A percentile compares a stretch with the other conserved stretches of the same genome.
Evolutionary conservation across 1,140 invertebrate species (phyloP).

Genomic region (Trachymyrmex septentrionalis): DNA sequence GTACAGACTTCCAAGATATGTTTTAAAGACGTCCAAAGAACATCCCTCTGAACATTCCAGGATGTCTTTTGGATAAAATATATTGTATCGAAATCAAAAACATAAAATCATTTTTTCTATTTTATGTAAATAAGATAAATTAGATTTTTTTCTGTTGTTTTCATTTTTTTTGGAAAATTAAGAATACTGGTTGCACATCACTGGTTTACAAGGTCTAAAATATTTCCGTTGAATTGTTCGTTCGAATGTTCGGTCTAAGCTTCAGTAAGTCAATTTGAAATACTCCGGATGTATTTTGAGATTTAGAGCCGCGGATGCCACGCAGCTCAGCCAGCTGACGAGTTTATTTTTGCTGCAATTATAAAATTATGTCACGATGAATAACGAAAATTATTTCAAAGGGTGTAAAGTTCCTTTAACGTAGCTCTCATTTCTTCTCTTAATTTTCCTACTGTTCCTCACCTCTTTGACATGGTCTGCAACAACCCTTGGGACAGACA

Average conservation of each 20-base stretch:
- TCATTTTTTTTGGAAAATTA: too few species aligned
- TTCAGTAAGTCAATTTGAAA: conserved; percentile 75
- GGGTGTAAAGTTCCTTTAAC: neutral
- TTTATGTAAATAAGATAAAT: too few species aligned
- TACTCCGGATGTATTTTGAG: conserved; percentile 81
- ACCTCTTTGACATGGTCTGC: conserved; percentile 80
- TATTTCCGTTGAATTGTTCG: too few species aligned
- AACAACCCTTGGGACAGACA: conserved; percentile 83
- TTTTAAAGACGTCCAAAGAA: too few species aligned
- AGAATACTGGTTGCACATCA: too few species aligned
- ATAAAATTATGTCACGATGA: neutral
- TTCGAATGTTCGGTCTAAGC: neutral
- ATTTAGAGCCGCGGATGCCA: conserved; percentile 78
- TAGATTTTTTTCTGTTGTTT: too few species aligned
- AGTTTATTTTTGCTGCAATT: conserved; percentile 84
- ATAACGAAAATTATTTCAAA: neutral
- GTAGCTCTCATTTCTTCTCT: neutral
- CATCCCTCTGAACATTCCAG: too few species aligned
- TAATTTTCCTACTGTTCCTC: neutral
- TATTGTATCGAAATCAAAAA: too few species aligned
- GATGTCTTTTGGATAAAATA: too few species aligned
- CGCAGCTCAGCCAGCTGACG: conserved; percentile 84
- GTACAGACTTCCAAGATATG: too few species aligned
- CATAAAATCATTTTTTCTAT: too few species aligned
- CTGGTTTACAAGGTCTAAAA: too few species aligned